phyloP scores from a whole-genome alignment of 1,140 invertebrate species.

The Chironomus striatipennis region DNA sequence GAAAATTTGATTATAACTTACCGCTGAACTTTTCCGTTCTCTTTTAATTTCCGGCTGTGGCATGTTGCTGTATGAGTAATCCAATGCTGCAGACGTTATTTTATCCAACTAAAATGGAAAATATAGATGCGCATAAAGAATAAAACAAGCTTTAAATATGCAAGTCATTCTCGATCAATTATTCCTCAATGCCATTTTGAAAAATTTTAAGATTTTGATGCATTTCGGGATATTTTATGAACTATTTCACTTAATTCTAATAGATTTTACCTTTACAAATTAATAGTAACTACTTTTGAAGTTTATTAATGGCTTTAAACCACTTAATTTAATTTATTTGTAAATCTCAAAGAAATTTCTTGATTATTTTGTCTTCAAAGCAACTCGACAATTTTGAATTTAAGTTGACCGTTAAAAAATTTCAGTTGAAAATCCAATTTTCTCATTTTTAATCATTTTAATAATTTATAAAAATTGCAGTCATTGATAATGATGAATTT shows the following conservation, averaged over 20 bases:
- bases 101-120: background rate
- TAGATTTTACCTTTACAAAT: too few species aligned
- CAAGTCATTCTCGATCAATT: conserved; percentile 23
- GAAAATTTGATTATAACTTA: conserved; percentile 26
- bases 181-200: conserved; percentile 16
- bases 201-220: background rate
- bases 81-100: background rate
- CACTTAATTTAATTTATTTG: too few species aligned
- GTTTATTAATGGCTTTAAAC: too few species aligned
- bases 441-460: too few species aligned
- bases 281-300: too few species aligned
- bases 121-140: background rate
- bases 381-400: too few species aligned
- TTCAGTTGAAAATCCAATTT: too few species aligned
- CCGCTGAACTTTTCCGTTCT: conserved; percentile 30
- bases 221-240: background rate
- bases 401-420: too few species aligned
- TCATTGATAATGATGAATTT: too few species aligned
- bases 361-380: too few species aligned
- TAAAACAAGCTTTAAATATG: background rate
- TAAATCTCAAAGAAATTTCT: too few species aligned
- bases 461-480: too few species aligned
- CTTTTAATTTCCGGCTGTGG: conserved; percentile 28
- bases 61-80: background rate
- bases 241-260: background rate